These are phyloP conservation scores for Marmota monax DNA, from an alignment of 2,113 vertebrate genomes.

Conservation along the genomic window DNA sequence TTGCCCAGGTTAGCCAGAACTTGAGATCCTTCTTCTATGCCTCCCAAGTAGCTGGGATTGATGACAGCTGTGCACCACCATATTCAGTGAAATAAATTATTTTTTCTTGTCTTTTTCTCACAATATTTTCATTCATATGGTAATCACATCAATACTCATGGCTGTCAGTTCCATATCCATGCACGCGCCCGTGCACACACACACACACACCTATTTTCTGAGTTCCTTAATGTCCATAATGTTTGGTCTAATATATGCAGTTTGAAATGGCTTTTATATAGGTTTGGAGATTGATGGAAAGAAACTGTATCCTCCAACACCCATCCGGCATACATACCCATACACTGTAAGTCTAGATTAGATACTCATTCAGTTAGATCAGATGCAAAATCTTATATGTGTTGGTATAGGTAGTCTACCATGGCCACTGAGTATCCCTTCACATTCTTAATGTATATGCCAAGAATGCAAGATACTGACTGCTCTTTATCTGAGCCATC, in stretches of 20 bases:
- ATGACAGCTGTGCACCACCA: background rate
- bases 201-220: background rate
- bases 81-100: background rate
- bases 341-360: background rate
- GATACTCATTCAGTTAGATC: background rate
- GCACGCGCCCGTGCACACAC: no score
- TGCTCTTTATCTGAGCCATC: background rate
- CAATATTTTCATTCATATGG: background rate
- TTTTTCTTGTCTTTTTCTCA: background rate
- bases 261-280: background rate
- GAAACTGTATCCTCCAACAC: background rate
- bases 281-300: background rate
- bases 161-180: background rate
- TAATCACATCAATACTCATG: background rate
- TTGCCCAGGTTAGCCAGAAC: background rate
- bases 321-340: background rate
- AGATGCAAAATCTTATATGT: background rate
- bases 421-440: background rate
- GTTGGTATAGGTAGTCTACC: background rate
- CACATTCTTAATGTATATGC: background rate
- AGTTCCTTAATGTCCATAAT: background rate
- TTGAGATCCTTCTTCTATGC: background rate
- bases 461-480: background rate
- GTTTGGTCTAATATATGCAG: background rate
- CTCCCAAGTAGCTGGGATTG: background rate